Evolutionary conservation across 1,140 invertebrate species (phyloP).

Genomic region (Lordiphosa mommai): DNA sequence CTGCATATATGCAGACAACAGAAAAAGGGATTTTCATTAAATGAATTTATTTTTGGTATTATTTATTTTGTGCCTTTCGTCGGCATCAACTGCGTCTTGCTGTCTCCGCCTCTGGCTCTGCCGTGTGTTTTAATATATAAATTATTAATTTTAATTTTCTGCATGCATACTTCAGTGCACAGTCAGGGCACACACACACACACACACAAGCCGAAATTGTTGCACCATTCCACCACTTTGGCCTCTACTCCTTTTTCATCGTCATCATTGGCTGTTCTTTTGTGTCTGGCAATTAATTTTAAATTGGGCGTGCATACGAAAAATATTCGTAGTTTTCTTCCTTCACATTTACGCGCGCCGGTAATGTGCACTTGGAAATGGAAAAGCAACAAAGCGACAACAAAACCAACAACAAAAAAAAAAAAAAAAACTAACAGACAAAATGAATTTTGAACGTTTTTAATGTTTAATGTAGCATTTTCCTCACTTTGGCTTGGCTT

Average conservation of each 20-base stretch:
- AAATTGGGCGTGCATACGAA: conserved; percentile 78
- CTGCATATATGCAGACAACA: neutral
- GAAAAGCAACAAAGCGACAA: too few relatives aligned
- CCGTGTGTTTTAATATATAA: conserved; percentile 65
- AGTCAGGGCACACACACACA: conserved; percentile 33
- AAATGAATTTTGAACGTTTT: too few relatives aligned
- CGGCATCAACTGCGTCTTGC: conserved; percentile 22
- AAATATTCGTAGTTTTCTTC: conserved; percentile 76
- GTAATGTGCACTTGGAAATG: conserved; percentile 29
- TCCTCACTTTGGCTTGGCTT: too few relatives aligned
- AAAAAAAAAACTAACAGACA: neutral
- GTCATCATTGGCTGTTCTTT: conserved; percentile 59
- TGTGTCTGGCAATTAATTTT: conserved; percentile 80
- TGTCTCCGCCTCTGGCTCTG: conserved; percentile 6
- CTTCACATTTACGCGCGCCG: conserved; percentile 56
- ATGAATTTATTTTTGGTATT: conserved; percentile 51
- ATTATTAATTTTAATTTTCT: conserved; percentile 80
- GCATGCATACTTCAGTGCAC: conserved; percentile 75
- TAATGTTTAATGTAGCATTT: too few relatives aligned
- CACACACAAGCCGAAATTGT: conserved; percentile 7
- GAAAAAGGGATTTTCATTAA: conserved; percentile 56
- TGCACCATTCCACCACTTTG: conserved; percentile 7
- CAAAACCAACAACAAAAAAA: neutral
- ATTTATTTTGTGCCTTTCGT: conserved; percentile 22
- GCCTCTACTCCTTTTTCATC: conserved; percentile 16